phyloP scores from a whole-genome alignment of 2,113 vertebrate species.

The Trinectes maculatus region DNA sequence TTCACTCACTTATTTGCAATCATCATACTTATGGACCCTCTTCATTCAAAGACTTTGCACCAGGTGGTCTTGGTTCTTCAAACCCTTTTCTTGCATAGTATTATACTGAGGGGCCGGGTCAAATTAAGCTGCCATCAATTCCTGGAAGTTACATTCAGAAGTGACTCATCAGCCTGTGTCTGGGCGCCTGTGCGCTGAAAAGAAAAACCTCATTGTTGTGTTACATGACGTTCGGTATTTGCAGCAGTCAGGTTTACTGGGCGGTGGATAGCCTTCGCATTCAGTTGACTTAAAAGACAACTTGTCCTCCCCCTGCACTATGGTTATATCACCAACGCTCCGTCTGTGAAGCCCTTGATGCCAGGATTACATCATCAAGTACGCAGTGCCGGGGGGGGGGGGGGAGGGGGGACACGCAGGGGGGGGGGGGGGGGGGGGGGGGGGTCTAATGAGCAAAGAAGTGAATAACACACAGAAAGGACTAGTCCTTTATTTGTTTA shows the following conservation, averaged over 20 bases:
- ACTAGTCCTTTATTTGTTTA: too few species aligned
- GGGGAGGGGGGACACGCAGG: conserved; percentile 21
- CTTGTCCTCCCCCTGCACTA: conserved; percentile 15
- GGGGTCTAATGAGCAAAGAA: too few species aligned
- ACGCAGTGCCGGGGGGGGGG: conserved; percentile 8
- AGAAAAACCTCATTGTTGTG: too few species aligned
- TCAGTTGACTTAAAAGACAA: conserved; percentile 21
- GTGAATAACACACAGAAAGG: conserved; percentile 12
- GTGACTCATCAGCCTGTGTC: not conserved
- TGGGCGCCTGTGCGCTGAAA: not conserved
- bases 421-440: conserved; percentile 19
- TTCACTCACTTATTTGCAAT: conserved; percentile 24
- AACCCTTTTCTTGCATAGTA: too few species aligned
- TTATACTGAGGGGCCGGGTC: too few species aligned
- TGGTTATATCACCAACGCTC: conserved; percentile 48
- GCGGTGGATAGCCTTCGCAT: not conserved
- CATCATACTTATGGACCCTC: too few species aligned
- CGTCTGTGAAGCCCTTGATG: conserved; percentile 18
- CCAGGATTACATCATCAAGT: conserved; percentile 54
- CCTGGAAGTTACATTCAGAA: not conserved
- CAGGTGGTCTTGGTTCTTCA: too few species aligned
- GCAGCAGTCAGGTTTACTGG: not conserved
- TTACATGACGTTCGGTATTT: too few species aligned
- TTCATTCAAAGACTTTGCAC: too few species aligned
- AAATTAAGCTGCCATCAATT: not conserved